Conservation (phyloP, 2,888 invertebrate species). For the Agonopterix alstromeriana region DNA sequence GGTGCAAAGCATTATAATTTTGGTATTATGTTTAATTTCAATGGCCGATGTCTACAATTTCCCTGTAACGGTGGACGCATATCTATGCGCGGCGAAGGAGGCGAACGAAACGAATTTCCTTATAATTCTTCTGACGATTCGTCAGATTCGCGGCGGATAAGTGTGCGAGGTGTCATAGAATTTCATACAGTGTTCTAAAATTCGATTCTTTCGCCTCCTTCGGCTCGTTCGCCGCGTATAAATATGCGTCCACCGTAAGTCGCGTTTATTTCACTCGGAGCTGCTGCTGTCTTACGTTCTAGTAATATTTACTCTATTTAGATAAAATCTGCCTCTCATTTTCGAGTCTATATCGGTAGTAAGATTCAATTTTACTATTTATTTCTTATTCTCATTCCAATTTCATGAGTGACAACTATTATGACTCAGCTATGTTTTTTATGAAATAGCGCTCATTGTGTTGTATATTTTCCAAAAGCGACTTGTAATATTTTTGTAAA, state of each 20-base stretch:
- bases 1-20: conserved; percentile 50
- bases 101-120: too few species aligned
- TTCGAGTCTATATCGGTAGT: conserved; percentile 15
- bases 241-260: too few species aligned
- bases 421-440: conserved; percentile 40
- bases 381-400: conserved; percentile 65
- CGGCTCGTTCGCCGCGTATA: too few species aligned
- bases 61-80: too few species aligned
- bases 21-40: conserved; percentile 30
- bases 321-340: conserved; percentile 14
- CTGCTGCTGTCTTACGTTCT: conserved; percentile 10
- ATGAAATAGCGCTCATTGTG: conserved; percentile 49
- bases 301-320: conserved; percentile 13
- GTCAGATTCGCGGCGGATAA: too few species aligned
- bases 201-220: too few species aligned
- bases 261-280: conserved; percentile 15
- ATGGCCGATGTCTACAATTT: conserved; percentile 23
- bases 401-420: conserved; percentile 40
- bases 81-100: too few species aligned
- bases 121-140: too few species aligned
- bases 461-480: conserved; percentile 50
- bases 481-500: conserved; percentile 66
- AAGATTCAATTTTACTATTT: conserved; percentile 31
- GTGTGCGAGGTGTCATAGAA: too few species aligned
- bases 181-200: too few species aligned